Conservation (phyloP, 2,888 invertebrate species). For the Malthinus seriepunctatus region DNA sequence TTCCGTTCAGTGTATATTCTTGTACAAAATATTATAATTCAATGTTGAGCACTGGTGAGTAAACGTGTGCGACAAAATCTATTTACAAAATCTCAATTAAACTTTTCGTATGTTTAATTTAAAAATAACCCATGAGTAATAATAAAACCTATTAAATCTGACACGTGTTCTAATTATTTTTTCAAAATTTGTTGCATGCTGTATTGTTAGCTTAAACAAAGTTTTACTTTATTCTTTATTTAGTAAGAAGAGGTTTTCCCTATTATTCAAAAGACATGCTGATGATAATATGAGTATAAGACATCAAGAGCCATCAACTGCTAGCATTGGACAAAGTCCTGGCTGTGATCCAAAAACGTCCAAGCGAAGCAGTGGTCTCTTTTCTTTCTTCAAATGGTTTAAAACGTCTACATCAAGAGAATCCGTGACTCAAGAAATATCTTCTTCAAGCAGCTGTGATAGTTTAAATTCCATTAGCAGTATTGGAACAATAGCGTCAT, state of each 20-base stretch:
- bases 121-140: conserved; percentile 35
- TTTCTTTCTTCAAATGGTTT: conserved; percentile 75
- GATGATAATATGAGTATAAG: conserved; percentile 45
- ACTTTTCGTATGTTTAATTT: conserved; percentile 2
- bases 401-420: conserved; percentile 58
- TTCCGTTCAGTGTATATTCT: conserved; percentile 10
- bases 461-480: conserved; percentile 72
- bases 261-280: conserved; percentile 31
- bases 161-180: conserved; percentile 15
- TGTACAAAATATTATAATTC: conserved; percentile 13
- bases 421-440: conserved; percentile 45
- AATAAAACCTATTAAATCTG: conserved; percentile 3
- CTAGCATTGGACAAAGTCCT: conserved; percentile 49
- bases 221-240: not conserved
- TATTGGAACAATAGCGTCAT: conserved; percentile 73
- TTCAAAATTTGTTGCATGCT: conserved; percentile 5
- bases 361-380: conserved; percentile 57
- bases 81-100: conserved; percentile 7
- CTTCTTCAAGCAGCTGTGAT: conserved; percentile 58
- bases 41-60: conserved; percentile 34
- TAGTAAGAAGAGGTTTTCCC: conserved; percentile 31
- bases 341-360: conserved; percentile 51
- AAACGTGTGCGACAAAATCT: conserved; percentile 24
- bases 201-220: conserved; percentile 11
- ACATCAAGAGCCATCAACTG: conserved; percentile 39